phyloP scores from a whole-genome alignment of 2,797 vertebrate species.

The Cheirogaleus major region DNA sequence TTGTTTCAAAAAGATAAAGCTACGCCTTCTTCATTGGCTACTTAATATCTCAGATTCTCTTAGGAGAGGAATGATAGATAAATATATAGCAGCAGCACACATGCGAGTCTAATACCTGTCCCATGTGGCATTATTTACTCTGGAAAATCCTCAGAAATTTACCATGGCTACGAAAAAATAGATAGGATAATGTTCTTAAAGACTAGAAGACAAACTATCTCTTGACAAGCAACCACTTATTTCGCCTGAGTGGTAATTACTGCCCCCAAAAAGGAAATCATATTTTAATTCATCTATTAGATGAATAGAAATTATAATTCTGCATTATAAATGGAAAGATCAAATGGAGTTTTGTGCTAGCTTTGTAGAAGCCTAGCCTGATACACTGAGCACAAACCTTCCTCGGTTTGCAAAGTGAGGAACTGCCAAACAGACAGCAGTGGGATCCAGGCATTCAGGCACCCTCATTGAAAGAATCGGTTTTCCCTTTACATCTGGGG shows the following conservation, averaged over 20 bases:
- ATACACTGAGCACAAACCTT: neutral
- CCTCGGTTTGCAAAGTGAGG: neutral
- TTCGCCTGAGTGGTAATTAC: neutral
- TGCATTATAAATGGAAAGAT: neutral
- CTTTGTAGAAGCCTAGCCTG: neutral
- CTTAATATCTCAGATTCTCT: neutral
- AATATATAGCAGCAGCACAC: neutral
- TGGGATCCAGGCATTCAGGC: too few relatives aligned
- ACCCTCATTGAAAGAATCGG: neutral
- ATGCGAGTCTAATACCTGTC: neutral
- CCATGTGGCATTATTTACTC: neutral
- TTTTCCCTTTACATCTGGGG: neutral
- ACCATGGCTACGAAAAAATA: neutral
- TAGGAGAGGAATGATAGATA: neutral
- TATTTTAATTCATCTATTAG: neutral
- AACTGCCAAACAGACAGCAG: neutral
- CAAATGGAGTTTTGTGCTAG: neutral
- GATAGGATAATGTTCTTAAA: neutral
- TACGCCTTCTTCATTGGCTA: neutral
- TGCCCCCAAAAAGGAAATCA: neutral
- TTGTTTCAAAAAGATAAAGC: neutral
- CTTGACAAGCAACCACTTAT: neutral
- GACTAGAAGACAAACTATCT: neutral
- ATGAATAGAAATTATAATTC: neutral
- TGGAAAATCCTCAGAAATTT: conserved; percentile 30